A percentile compares a stretch with the other conserved stretches of the same genome.
Evolutionary conservation across 1,140 invertebrate genomes (phyloP).

Genomic region (Anagrus nilaparvatae): DNA sequence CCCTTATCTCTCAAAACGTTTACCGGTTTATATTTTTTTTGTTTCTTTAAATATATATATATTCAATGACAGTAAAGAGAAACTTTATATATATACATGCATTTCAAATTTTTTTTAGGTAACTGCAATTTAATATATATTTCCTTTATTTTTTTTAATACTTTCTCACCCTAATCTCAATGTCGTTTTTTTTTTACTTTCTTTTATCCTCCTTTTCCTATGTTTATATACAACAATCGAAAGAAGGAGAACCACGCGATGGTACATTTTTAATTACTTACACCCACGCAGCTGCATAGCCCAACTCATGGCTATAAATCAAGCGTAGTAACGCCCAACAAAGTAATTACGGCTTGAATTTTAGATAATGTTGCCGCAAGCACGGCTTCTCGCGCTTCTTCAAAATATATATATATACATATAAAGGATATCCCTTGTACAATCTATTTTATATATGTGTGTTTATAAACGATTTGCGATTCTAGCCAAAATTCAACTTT

Average conservation of each 20-base stretch:
- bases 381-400: slow-evolving; percentile 27
- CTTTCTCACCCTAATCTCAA: slow-evolving; percentile 25
- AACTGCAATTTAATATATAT: too few relatives aligned
- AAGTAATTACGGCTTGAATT: slow-evolving; percentile 48
- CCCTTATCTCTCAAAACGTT: too few relatives aligned
- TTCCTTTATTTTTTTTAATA: too few relatives aligned
- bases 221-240: slow-evolving; percentile 17
- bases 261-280: slow-evolving; percentile 48
- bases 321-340: slow-evolving; percentile 41
- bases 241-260: slow-evolving; percentile 40
- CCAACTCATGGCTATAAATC: slow-evolving; percentile 45
- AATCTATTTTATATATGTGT: background rate
- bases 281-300: slow-evolving; percentile 44
- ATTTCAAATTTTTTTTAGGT: too few relatives aligned
- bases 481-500: too few relatives aligned
- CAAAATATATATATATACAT: background rate
- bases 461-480: background rate
- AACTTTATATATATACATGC: too few relatives aligned
- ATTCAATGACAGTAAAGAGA: too few relatives aligned
- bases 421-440: background rate
- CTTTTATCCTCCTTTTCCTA: slow-evolving; percentile 20
- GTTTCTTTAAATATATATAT: too few relatives aligned
- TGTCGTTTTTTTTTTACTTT: slow-evolving; percentile 16
- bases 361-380: slow-evolving; percentile 47
- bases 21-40: too few relatives aligned